A percentile compares a stretch with the other conserved stretches of the same genome.
Conservation (phyloP, 2,113 vertebrate species). For the Marmota flaviventris region DNA sequence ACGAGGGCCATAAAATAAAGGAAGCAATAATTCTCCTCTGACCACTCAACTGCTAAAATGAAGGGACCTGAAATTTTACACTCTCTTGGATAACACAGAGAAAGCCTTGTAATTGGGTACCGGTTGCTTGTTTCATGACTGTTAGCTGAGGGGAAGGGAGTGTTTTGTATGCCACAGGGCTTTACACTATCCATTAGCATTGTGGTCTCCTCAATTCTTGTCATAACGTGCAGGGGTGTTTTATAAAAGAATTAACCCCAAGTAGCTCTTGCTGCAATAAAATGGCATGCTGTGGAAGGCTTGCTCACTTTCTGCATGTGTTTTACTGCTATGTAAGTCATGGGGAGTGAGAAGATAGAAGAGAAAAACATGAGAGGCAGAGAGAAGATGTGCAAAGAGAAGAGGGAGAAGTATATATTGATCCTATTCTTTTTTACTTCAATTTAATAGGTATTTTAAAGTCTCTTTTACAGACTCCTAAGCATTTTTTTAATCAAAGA, state of each 20-base stretch:
- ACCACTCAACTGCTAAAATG: slow-evolving; percentile 52
- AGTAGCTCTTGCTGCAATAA: slow-evolving; percentile 62
- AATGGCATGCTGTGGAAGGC: slow-evolving; percentile 34
- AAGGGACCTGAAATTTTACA: slow-evolving; percentile 67
- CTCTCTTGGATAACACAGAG: slow-evolving; percentile 45
- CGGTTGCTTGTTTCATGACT: neutral
- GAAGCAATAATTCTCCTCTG: slow-evolving; percentile 72
- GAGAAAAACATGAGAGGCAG: neutral
- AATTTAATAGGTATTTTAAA: slow-evolving; percentile 26
- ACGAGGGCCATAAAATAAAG: slow-evolving; percentile 68
- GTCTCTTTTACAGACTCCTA: neutral
- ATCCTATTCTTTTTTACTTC: neutral
- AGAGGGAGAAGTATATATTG: neutral
- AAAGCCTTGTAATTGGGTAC: slow-evolving; percentile 20
- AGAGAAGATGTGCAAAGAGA: neutral
- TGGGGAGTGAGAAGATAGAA: neutral
- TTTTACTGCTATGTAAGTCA: slow-evolving; percentile 28
- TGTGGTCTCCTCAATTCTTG: slow-evolving; percentile 56
- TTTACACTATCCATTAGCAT: slow-evolving; percentile 47
- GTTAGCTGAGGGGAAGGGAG: neutral
- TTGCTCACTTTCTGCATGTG: slow-evolving; percentile 11
- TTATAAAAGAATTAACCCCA: slow-evolving; percentile 73
- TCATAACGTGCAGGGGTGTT: slow-evolving; percentile 49
- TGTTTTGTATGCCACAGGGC: neutral
- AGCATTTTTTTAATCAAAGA: neutral